Evolutionary conservation across 30 jellyfish, hydroid and myxozoan species (phyloP).

Genomic region (Clytia hemisphaerica): DNA sequence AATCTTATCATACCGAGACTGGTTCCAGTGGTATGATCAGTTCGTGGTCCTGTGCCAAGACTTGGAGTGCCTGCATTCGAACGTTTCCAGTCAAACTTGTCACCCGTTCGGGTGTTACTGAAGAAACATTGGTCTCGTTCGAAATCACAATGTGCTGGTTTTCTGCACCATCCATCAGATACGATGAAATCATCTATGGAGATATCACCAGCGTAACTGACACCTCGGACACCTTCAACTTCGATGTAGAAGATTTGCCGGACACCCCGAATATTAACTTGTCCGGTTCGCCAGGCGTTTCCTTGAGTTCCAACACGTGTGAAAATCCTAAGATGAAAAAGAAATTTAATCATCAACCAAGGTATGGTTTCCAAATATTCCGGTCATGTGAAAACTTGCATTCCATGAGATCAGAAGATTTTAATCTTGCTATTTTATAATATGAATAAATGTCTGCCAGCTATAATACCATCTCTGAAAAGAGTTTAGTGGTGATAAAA

Average conservation of each 20-base stretch:
- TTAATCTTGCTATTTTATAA: no score
- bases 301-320: conserved; percentile 95
- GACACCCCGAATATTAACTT: conserved; percentile 61
- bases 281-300: conserved; percentile 83
- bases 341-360: no score
- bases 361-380: no score
- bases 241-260: conserved; percentile 42
- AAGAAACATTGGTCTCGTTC: conserved; percentile 71
- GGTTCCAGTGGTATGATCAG: conserved; percentile 97
- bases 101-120: conserved; percentile 63
- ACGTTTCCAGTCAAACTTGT: conserved; percentile 84
- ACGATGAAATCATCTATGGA: conserved; percentile 87
- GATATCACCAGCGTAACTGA: conserved; percentile 75
- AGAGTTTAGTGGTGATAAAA: no score
- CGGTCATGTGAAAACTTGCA: no score
- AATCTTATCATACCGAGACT: conserved; percentile 50
- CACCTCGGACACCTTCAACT: conserved; percentile 84
- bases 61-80: conserved; percentile 95
- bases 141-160: conserved; percentile 77
- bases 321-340: conserved; percentile 53
- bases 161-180: conserved; percentile 50
- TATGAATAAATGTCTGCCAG: no score
- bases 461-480: no score
- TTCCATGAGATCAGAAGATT: no score
- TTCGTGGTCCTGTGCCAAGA: conserved; percentile 92